These are phyloP conservation scores for Druon quercuslanigerum DNA, from an alignment of 1,140 invertebrate species.

Conservation along the genomic window DNA sequence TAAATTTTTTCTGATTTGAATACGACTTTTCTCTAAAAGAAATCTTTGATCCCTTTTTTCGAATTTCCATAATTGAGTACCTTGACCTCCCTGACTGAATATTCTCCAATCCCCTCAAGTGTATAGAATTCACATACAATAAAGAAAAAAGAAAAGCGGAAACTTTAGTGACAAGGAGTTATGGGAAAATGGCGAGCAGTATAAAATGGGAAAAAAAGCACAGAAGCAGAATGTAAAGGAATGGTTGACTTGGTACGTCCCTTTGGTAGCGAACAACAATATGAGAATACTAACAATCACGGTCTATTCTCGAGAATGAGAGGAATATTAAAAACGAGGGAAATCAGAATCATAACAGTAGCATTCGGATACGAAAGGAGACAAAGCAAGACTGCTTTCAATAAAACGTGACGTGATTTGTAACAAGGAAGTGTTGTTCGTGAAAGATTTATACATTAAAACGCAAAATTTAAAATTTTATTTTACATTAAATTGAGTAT, in stretches of 20 bases:
- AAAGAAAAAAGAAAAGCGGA: neutral
- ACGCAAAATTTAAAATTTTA: no score
- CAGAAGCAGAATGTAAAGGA: constrained; percentile 3
- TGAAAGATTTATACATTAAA: no score
- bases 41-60: no score
- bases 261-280: constrained; percentile 12
- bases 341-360: constrained; percentile 4
- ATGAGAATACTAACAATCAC: constrained; percentile 18
- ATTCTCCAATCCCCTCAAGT: no score
- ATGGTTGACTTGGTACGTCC: constrained; percentile 15
- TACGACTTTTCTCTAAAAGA: no score
- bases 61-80: no score
- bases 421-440: neutral
- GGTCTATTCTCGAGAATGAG: neutral
- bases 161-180: neutral
- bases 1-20: no score
- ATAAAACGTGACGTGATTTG: constrained; percentile 3
- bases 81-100: no score
- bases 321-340: constrained; percentile 15
- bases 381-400: neutral
- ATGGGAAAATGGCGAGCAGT: neutral
- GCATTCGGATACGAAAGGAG: constrained; percentile 1
- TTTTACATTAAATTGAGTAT: no score
- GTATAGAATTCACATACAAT: no score
- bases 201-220: neutral